Evolutionary conservation across 2,113 vertebrate species (phyloP).

Genomic region (Recurvirostra avosetta): DNA sequence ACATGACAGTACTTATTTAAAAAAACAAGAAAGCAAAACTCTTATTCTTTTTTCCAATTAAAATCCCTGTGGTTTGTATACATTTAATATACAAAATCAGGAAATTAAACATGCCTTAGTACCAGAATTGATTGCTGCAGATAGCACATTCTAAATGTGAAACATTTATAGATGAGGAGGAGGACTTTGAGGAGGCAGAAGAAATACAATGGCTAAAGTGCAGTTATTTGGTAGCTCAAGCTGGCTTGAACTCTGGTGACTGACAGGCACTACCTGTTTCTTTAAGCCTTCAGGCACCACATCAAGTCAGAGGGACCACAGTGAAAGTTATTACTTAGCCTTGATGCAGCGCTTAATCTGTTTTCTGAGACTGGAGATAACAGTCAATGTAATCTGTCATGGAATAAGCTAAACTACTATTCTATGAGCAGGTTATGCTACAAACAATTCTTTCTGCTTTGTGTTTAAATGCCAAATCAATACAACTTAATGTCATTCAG

Average conservation of each 20-base stretch:
- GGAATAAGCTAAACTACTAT: not conserved
- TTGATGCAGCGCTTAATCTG: not conserved
- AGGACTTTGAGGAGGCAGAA: not conserved
- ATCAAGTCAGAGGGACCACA: not conserved
- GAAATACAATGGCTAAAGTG: not conserved
- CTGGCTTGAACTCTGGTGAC: not conserved
- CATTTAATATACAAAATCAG: not conserved
- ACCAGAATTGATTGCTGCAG: not conserved
- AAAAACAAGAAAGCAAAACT: not conserved
- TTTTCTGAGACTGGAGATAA: constrained; percentile 9
- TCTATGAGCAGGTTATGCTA: not conserved
- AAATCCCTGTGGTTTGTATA: not conserved
- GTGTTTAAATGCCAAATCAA: not conserved
- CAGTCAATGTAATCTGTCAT: not conserved
- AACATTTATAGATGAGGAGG: not conserved
- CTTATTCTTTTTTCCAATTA: not conserved
- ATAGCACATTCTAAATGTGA: not conserved
- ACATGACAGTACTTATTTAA: not conserved
- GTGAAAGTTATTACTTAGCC: not conserved
- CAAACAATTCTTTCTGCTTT: not conserved
- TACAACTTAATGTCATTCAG: not conserved
- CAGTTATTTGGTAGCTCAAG: not conserved
- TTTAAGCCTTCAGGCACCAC: not conserved
- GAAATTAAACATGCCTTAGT: not conserved
- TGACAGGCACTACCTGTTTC: not conserved